phyloP scores from a whole-genome alignment of 2,113 vertebrate species.

The Todiramphus saurophagus region DNA sequence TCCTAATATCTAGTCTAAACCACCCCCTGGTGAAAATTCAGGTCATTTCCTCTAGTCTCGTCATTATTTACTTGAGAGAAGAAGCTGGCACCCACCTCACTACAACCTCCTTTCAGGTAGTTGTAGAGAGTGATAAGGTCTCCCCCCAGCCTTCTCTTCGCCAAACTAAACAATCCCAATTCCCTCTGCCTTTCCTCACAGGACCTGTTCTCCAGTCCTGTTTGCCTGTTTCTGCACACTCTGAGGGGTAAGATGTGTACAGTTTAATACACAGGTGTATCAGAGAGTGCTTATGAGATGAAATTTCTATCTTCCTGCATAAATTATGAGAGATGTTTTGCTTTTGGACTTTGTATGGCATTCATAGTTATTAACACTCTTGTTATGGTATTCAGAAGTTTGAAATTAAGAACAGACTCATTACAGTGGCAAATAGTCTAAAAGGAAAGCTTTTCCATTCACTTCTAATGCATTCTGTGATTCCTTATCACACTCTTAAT shows the following conservation, averaged over 20 bases:
- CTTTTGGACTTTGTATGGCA: background rate
- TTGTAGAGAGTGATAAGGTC: no score
- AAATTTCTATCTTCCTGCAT: background rate
- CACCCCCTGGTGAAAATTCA: no score
- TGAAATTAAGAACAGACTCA: background rate
- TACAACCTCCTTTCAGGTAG: no score
- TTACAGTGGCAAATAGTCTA: background rate
- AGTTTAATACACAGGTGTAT: background rate
- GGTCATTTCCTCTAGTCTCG: no score
- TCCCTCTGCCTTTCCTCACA: no score
- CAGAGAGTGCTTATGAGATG: background rate
- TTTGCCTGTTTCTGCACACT: background rate
- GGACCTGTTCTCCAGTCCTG: no score
- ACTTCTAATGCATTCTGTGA: background rate
- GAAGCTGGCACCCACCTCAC: no score
- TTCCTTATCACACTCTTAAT: background rate
- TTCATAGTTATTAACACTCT: background rate
- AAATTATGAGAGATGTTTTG: background rate
- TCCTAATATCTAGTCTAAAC: no score
- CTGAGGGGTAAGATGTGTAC: background rate
- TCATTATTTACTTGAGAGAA: no score
- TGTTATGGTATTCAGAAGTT: background rate
- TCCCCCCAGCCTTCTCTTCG: no score
- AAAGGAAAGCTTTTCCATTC: background rate
- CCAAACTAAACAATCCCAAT: no score